Base-by-base conservation (phyloP, 92 coral and sea anemone species). In the Actinostola sp. region DNA sequence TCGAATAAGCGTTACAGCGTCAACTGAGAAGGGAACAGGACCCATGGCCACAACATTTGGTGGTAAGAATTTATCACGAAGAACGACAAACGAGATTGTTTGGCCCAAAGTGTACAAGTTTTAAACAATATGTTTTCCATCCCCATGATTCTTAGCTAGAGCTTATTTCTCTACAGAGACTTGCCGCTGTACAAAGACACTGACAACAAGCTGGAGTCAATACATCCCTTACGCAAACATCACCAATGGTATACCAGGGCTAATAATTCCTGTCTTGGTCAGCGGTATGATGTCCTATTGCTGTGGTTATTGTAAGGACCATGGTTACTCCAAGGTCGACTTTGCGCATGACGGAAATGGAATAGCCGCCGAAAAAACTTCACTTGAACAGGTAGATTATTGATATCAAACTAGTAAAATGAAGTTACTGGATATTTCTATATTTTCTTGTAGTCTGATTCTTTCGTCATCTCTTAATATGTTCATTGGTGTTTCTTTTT, bases 181-280 rank as follows among this genome's bases (percentile, higher is more conserved):
- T 1, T 85, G 90, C 33, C 84, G 86, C 13, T 85, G 90, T 56
- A 76, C 72, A 34, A 63, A 41, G 36, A 44, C 16, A 43, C 54
- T 85, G 46, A 66, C 82, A 24, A 85, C 90, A 1, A 85, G 76
- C 70, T 85, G 86, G 86, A 65, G 79, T 29, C 72, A 79, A 49
- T 85, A 85, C 73, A 65, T 45, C 1, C 90, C 90, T 3, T 85
- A 85, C 24, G 85, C 75, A 13, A 80, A 79, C 34, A 28, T 80
- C 39, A 73, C 73, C 1, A 59, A 50, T 10, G 66, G 63, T 9
- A 44, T 2, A 8, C 76, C 85, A 15, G 86, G 82, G 1, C 21
- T 65, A 4, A 85, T 85, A 31, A 85, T 85, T 36, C 90, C 90
- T 0, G 26, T 42, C 11, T 41, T 85, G 63, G 36, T 85, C 20